Evolutionary conservation across 2,888 invertebrate genomes (phyloP), one percentile per base, ranked within the genome.

Genomic region (Phengaris arion): DNA sequence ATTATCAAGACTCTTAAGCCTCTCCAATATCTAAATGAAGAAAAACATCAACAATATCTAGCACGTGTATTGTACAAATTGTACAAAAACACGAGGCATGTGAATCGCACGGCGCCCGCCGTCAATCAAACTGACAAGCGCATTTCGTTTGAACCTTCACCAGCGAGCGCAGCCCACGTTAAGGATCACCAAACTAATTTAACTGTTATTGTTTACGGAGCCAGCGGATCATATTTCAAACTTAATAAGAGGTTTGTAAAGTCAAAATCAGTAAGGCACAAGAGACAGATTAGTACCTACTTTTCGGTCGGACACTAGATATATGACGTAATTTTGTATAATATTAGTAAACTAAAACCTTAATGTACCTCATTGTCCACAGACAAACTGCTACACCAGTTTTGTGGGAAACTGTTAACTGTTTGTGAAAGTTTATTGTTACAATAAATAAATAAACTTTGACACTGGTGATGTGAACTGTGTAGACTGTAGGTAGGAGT

Each of bases 71-170:
- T 4, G 12, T 64, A 64, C 35, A 64, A 74, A 70, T 74, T 73
- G 74, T 78, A 57, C 68, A 57, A 68, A 64, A 35, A 15, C 64
- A 12, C 64, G 51, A 51, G 13, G 15, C 48, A 69, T 75, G 55
- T 54, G 72, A 48, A 13, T 74, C 77, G 75, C 81, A 35, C 82
- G 86, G 88, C 87, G 87, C 87, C 89, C 81, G 83, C 86, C 82
- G 89, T 89, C 90, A 87, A 89, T 91, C 90, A 90, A 79, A 78
- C 81, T 79, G 85, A 85, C 86, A 83, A 89, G 85, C 86, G 85
- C 82, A 83, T 84, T 86, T 87, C 87, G 87, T 85, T 86, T 83
- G 83, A 82, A 82, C 81, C 82, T 83, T 83, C 83, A 83, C 81
- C 83, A 82, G 85, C 83, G 72, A 76, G 48, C 13, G 54, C 54